Conservation (phyloP, 2,888 invertebrate genomes). For the Euplagia quadripunctaria region DNA sequence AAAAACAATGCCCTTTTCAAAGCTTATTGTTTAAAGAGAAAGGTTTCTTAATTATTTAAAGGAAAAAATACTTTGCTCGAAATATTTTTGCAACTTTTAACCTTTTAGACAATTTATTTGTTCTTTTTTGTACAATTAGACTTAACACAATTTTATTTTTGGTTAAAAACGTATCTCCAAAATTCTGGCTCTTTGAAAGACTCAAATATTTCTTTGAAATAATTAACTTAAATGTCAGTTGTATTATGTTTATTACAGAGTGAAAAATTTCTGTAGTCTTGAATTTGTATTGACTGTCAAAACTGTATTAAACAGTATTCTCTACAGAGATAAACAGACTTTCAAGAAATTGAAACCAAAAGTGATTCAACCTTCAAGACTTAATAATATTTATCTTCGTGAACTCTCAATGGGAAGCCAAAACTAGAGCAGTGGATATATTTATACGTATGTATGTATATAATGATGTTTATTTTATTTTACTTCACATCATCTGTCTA, state of each 20-base stretch:
- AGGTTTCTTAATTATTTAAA: neutral
- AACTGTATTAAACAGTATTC: no score
- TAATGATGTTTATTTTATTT: no score
- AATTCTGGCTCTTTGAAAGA: neutral
- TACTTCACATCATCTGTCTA: no score
- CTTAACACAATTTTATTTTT: neutral
- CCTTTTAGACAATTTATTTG: neutral
- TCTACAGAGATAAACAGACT: no score
- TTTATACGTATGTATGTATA: no score
- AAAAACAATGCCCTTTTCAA: neutral
- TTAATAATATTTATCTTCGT: no score
- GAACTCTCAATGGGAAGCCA: no score
- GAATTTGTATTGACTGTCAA: no score
- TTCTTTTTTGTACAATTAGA: constrained; percentile 1
- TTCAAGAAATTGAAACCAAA: no score
- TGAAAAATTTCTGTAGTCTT: no score
- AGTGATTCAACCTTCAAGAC: no score
- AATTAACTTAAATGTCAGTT: neutral
- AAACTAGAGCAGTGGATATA: no score
- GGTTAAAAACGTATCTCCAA: neutral
- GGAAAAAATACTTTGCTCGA: constrained; percentile 6
- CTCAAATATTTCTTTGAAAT: neutral
- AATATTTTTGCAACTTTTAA: constrained; percentile 6
- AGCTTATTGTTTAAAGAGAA: constrained; percentile 1
- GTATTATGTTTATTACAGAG: neutral